Conservation (phyloP, 2,797 vertebrate genomes). For the Mormyrops boulengeri region DNA sequence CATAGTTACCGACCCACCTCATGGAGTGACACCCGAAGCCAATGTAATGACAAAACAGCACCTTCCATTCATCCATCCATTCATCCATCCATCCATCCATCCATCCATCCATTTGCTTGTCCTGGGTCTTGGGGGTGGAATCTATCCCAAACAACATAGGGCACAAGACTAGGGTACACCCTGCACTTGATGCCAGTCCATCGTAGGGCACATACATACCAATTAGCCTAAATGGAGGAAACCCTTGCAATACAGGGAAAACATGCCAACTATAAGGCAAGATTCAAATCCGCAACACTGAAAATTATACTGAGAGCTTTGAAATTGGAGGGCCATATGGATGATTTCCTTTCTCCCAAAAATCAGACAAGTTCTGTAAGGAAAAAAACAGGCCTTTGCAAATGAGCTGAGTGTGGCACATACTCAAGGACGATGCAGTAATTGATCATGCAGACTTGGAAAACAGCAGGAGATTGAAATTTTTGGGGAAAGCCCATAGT, state of each 20-base stretch:
- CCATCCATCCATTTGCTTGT: background rate
- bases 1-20: background rate
- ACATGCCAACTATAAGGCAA: background rate
- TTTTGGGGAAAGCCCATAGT: background rate
- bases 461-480: conserved; percentile 7
- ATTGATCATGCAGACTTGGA: background rate
- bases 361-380: background rate
- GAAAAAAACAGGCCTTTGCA: background rate
- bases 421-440: background rate
- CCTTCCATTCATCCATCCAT: background rate
- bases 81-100: background rate
- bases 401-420: background rate
- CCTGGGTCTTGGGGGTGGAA: background rate
- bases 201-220: background rate
- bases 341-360: background rate
- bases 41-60: background rate
- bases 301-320: background rate
- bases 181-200: background rate
- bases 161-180: background rate
- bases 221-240: background rate
- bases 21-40: background rate
- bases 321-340: background rate
- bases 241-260: background rate
- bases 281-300: background rate
- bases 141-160: background rate